phyloP scores from a whole-genome alignment of 2,113 vertebrate species.

The Odobenus rosmarus region DNA sequence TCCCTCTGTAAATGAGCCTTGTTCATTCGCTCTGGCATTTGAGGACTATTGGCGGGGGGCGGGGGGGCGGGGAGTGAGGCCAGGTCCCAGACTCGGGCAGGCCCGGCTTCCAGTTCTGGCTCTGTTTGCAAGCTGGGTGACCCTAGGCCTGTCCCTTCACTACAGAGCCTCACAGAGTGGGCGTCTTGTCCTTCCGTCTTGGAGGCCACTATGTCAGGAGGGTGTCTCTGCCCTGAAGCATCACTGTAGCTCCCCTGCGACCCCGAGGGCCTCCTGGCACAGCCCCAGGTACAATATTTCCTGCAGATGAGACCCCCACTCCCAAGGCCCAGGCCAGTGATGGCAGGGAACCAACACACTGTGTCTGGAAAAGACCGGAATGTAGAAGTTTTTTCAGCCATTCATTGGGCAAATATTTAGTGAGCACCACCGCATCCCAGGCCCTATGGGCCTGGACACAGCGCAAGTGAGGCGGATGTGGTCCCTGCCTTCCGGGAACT shows the following conservation, averaged over 20 bases:
- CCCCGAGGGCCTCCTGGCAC: neutral
- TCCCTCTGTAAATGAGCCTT: neutral
- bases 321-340: neutral
- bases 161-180: neutral
- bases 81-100: neutral
- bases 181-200: neutral
- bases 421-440: neutral
- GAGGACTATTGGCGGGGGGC: neutral
- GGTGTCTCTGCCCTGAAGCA: neutral
- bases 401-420: neutral
- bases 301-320: neutral
- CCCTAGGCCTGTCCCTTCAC: neutral
- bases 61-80: neutral
- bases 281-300: too few species aligned
- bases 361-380: neutral
- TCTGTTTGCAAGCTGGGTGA: neutral
- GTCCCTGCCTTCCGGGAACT: neutral
- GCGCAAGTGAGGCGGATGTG: fast-evolving
- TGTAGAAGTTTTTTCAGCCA: neutral
- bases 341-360: neutral
- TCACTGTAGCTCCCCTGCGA: neutral
- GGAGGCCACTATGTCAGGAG: neutral
- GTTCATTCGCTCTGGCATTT: neutral
- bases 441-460: neutral
- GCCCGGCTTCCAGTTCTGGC: neutral